Percentiles rank a stretch among this genome's conserved stretches.
Evolutionary conservation across 2,113 vertebrate genomes (phyloP).

Genomic region (Leiothrix lutea): DNA sequence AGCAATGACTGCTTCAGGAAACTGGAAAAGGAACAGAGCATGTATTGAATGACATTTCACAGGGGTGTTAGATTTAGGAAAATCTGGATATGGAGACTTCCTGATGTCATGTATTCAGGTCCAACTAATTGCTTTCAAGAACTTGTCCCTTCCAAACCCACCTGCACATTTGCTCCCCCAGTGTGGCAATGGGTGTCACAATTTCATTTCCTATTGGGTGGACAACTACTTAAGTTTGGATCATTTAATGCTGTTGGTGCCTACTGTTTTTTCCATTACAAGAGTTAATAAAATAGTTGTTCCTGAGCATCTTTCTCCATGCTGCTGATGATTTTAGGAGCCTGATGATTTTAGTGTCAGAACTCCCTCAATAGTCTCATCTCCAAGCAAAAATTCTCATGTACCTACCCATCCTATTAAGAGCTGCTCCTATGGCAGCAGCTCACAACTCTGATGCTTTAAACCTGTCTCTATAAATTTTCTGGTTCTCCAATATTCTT

Average conservation of each 20-base stretch:
- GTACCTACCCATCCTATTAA: neutral
- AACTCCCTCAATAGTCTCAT: neutral
- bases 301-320: neutral
- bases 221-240: neutral
- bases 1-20: neutral
- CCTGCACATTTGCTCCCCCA: neutral
- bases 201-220: neutral
- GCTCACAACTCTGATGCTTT: neutral
- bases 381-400: neutral
- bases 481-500: neutral
- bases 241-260: neutral
- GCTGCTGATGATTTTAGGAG: neutral
- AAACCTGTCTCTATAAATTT: neutral
- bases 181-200: neutral
- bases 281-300: neutral
- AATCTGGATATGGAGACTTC: neutral
- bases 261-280: neutral
- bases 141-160: neutral
- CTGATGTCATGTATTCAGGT: neutral
- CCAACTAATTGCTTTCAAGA: neutral
- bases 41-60: neutral
- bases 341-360: neutral
- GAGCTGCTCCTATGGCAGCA: neutral
- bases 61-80: neutral
- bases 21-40: neutral